phyloP scores from a whole-genome alignment of 2,888 invertebrate genomes.

The Pocota personata region DNA sequence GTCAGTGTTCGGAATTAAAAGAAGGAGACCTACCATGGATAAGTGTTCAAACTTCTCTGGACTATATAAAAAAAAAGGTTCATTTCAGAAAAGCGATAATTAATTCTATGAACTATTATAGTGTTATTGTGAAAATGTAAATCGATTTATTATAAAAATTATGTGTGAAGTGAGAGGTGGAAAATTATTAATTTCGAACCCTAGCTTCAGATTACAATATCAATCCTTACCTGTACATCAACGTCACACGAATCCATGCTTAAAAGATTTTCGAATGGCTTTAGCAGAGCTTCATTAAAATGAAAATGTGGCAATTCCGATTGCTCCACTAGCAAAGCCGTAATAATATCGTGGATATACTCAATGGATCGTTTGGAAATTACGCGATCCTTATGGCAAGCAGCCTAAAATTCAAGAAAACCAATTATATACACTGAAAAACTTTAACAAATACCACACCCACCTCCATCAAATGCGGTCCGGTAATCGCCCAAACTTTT shows the following conservation, averaged over 20 bases:
- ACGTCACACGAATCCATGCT: conserved; percentile 96
- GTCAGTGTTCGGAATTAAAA: too few species aligned
- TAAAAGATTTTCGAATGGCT: conserved; percentile 96
- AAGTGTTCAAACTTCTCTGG: too few species aligned
- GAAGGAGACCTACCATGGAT: too few species aligned
- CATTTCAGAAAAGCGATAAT: too few species aligned
- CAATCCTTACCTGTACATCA: conserved; percentile 90
- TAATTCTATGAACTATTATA: too few species aligned
- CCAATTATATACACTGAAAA: neutral
- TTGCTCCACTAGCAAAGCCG: conserved; percentile 92
- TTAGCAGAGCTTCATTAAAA: conserved; percentile 96
- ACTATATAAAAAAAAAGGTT: too few species aligned
- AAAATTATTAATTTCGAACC: too few species aligned
- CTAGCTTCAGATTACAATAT: neutral
- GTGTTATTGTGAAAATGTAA: too few species aligned
- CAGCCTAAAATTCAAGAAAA: conserved; percentile 86
- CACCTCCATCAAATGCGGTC: conserved; percentile 96
- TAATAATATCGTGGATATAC: conserved; percentile 96
- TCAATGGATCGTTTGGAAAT: conserved; percentile 96
- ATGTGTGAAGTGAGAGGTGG: too few species aligned
- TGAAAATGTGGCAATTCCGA: conserved; percentile 96
- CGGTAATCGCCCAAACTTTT: conserved; percentile 95
- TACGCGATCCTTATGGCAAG: conserved; percentile 94
- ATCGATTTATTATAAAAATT: too few species aligned
- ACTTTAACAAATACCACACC: conserved; percentile 55